Conservation (phyloP, 2,888 invertebrate genomes). For the Neria commutata region DNA sequence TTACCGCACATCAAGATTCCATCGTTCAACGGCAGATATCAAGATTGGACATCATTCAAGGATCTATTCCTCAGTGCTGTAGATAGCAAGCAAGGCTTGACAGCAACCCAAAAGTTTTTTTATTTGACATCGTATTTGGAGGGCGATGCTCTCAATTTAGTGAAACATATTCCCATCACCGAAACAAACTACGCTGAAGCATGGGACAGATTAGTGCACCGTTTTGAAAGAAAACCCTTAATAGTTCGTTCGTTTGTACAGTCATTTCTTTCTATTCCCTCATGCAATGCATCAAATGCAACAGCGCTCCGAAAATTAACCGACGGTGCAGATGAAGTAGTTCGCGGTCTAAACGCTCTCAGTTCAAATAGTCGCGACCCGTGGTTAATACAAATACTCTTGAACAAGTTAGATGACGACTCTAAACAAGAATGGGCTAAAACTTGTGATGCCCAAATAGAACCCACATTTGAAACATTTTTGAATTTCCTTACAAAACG, state of each 20-base stretch:
- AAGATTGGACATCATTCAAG: background rate
- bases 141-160: background rate
- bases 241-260: conserved; percentile 18
- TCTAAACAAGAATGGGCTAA: background rate
- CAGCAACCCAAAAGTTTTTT: background rate
- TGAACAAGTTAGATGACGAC: background rate
- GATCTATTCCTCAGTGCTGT: background rate
- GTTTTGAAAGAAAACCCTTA: conserved; percentile 8
- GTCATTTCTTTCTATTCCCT: conserved; percentile 12
- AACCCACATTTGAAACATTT: background rate
- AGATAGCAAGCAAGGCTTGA: background rate
- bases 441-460: background rate
- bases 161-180: background rate
- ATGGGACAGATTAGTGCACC: conserved; percentile 7
- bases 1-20: background rate
- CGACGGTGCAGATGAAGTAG: background rate
- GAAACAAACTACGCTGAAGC: background rate
- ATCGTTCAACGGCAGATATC: background rate
- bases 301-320: background rate
- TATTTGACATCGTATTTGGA: background rate
- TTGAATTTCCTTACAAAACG: background rate
- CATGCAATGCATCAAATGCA: background rate
- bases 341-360: background rate
- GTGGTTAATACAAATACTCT: background rate
- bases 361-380: background rate